Base-by-base conservation (phyloP, 2,888 invertebrate genomes). In the Megastigmus dorsalis region DNA sequence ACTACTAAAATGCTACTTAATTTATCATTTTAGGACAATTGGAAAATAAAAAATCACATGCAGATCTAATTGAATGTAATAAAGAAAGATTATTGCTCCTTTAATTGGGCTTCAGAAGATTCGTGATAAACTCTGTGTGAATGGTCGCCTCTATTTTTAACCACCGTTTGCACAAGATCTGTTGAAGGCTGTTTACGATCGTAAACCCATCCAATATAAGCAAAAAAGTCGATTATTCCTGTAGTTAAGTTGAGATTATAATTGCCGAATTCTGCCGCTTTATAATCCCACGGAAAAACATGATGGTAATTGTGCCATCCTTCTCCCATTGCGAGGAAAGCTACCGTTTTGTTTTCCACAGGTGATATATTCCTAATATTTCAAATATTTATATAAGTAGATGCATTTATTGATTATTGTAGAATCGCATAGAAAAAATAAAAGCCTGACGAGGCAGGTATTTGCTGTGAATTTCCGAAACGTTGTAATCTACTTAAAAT, bases 221-320 rank as follows among this genome's bases (percentile, higher is more conserved):
- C 91, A 86, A 94, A 94, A 9, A 91, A 83, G 82, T 96, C 93
- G 63, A 96, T 89, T 60, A 93, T 86, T 43, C 91, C 84, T 0
- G 95, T 93, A 1, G 95, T 95, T 0, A 91, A 62, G 84, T 95
- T 95, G 0, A 79, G 57, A 77, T 91, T 85, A 81, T 82, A 87
- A 38, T 87, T 82, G 13, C 95, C 95, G n/a, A 95, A 89, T 86
- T 97, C 97, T 5, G 95, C 93, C 28, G 97, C 94, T 83, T 95
- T 94, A 90, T 97, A 97, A 88, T 97, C 97, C 93, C 95, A 95
- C 0, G 97, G 97, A 88, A 97, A 97, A 0, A 94, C 93, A 88
- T 97, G 97, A 86, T 97, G 97, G 88, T 95, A 97, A 82, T 91
- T 91, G 83, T 91, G 91, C 87, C 89, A 91, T 3, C 91, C 91